Base-by-base conservation (phyloP, 2,888 invertebrate species). In the Empis stercorea region DNA sequence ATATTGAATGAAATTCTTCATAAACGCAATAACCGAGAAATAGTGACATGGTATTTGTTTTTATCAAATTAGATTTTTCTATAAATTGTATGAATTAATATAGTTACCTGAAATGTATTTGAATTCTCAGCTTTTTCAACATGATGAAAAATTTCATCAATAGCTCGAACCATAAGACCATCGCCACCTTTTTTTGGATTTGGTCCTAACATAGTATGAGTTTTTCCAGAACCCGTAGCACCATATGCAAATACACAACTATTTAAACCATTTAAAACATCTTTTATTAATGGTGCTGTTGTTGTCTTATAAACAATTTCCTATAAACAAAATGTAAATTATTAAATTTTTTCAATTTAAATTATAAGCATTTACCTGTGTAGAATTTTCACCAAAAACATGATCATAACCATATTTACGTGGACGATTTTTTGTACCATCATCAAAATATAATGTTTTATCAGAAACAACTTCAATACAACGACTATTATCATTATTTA, bases 241-340 rank as follows among this genome's bases (percentile, higher is more conserved):
- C 70, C 70, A 48, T 69, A 96, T 1, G 96, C 95, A 69, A 96
- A 96, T 23, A 96, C 93, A 0, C 95, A 94, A 0, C 89, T 95
- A 59, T 94, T 94, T 63, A 86, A 91, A 0, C 96, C 96, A 49
- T 74, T 76, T 27, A 95, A 73, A 1, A 96, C 87, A 59, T 87
- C 89, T 39, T 81, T 80, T 2, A 96, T 89, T 15, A 96, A 73
- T 15, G 84, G 79, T 45, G 84, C 84, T 20, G 93, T 87, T 1
- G 94, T 92, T 6, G 80, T 78, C 50, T 82, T 80, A 68, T 95
- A 96, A 1, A 96, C 91, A 44, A 85, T 80, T 61, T 84, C 84
- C 61, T 66, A 30, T 3, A 43, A 48, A 34, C 20, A 36, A 30
- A 40, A 41, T 15, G 11, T 36, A n/a, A 38, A 30, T 17, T 15